phyloP scores from a whole-genome alignment of 2,888 invertebrate species.

The Ochropleura plecta region DNA sequence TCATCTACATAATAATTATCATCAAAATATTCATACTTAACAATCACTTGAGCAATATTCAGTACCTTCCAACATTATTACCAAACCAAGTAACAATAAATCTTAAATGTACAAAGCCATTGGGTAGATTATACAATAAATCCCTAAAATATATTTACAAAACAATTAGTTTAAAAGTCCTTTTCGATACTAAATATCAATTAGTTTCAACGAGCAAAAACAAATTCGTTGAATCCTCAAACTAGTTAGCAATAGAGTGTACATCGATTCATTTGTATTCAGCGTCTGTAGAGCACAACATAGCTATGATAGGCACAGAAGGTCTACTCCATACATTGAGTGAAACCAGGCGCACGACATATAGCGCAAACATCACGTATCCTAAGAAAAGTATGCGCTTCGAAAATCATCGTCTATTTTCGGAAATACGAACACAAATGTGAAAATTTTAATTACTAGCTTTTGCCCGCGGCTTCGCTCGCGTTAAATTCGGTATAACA shows the following conservation, averaged over 20 bases:
- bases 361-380: background rate
- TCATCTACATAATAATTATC: background rate
- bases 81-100: background rate
- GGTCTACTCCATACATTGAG: background rate
- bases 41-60: background rate
- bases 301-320: background rate
- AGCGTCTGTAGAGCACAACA: background rate
- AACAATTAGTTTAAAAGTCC: constrained; percentile 20
- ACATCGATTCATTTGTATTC: constrained; percentile 39
- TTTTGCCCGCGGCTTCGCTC: no score
- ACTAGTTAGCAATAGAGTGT: constrained; percentile 34
- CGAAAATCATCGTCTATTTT: background rate
- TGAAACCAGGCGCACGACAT: no score
- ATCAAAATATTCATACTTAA: background rate
- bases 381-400: background rate
- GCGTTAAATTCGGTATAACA: no score
- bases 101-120: constrained; percentile 10
- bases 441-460: no score
- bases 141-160: constrained; percentile 36
- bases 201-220: constrained; percentile 22
- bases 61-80: background rate
- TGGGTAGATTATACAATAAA: constrained; percentile 6
- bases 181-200: constrained; percentile 31
- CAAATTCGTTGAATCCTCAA: constrained; percentile 16
- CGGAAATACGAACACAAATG: background rate